Percentiles rank a stretch among this genome's conserved stretches.
These are phyloP conservation scores for Pseudochirops corinnae DNA, from an alignment of 2,797 vertebrate species.

Conservation along the genomic window DNA sequence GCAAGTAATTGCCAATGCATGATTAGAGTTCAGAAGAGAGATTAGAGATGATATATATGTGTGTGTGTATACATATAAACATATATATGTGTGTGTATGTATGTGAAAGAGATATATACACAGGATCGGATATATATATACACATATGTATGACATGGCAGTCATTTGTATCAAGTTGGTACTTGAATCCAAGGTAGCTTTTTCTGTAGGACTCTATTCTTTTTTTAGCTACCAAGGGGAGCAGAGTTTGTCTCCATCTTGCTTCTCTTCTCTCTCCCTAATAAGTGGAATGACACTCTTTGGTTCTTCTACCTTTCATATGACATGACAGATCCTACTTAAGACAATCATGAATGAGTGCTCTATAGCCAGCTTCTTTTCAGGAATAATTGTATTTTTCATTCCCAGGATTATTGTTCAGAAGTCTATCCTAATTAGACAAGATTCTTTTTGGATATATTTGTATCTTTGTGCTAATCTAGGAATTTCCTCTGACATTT, in stretches of 20 bases:
- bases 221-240: not conserved
- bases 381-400: not conserved
- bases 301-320: not conserved
- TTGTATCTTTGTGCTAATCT: not conserved
- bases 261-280: not conserved
- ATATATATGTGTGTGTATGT: no score
- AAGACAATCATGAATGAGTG: not conserved
- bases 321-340: not conserved
- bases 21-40: not conserved
- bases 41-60: not conserved
- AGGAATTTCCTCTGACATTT: not conserved
- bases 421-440: not conserved
- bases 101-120: no score
- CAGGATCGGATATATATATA: no score
- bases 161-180: not conserved
- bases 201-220: not conserved
- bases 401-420: not conserved
- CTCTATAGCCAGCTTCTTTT: not conserved
- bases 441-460: not conserved
- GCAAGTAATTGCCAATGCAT: not conserved
- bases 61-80: no score
- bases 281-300: not conserved
- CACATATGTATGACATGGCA: no score
- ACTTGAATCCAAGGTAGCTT: not conserved
- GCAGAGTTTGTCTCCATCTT: no score